Conservation (phyloP, 2,888 invertebrate genomes). For the Acrobasis consociella region DNA sequence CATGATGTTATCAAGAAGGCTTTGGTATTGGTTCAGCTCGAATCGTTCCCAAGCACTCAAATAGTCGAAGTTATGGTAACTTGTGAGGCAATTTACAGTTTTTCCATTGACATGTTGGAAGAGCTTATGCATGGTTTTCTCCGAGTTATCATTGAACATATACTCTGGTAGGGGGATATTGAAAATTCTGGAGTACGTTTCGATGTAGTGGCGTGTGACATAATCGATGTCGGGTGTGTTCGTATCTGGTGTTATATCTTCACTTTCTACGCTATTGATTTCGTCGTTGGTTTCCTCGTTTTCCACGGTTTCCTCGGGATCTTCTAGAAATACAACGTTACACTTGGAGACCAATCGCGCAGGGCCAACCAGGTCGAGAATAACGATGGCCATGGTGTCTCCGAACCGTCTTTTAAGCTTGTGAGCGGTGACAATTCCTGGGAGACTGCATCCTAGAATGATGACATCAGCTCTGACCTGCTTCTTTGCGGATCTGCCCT, state of each 20-base stretch:
- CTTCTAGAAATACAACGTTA: conserved; percentile 51
- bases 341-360: conserved; percentile 42
- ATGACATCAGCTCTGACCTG: conserved; percentile 68
- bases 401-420: conserved; percentile 71
- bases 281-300: too few species aligned
- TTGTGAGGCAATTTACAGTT: conserved; percentile 48
- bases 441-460: conserved; percentile 69
- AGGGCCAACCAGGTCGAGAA: conserved; percentile 54
- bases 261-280: neutral
- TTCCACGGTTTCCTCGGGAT: conserved; percentile 25
- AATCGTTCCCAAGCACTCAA: conserved; percentile 62
- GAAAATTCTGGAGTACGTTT: conserved; percentile 59
- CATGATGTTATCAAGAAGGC: conserved; percentile 57
- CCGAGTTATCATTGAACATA: conserved; percentile 49
- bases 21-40: conserved; percentile 70
- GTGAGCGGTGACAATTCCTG: conserved; percentile 72
- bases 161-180: conserved; percentile 58
- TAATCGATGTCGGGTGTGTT: conserved; percentile 42
- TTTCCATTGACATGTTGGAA: conserved; percentile 64
- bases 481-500: conserved; percentile 28
- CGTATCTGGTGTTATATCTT: conserved; percentile 33
- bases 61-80: conserved; percentile 65
- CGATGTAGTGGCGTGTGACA: conserved; percentile 54
- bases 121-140: conserved; percentile 52
- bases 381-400: conserved; percentile 65